Evolutionary conservation across 2,113 vertebrate genomes (phyloP).

Genomic region (Verasper variegatus): DNA sequence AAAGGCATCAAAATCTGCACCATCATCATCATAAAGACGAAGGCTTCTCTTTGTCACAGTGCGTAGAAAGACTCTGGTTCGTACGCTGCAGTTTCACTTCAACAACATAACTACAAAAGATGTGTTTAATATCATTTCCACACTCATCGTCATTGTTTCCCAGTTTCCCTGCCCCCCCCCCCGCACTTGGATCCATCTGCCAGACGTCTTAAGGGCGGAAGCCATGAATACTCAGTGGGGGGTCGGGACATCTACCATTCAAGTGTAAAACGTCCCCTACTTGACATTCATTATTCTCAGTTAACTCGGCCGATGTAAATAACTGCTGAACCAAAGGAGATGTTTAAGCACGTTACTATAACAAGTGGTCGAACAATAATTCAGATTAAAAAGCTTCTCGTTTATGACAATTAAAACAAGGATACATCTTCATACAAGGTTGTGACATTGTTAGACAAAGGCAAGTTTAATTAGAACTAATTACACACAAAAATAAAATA

Average conservation of each 20-base stretch:
- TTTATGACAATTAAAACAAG: background rate
- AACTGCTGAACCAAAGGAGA: no score
- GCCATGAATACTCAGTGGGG: constrained; percentile 8
- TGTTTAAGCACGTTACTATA: background rate
- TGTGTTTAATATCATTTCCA: background rate
- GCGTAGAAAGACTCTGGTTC: no score
- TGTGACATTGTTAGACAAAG: constrained; percentile 80
- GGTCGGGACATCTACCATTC: constrained; percentile 9
- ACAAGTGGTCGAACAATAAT: background rate
- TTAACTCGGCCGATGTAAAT: no score
- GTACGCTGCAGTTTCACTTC: background rate
- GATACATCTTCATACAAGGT: constrained; percentile 54
- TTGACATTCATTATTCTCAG: no score
- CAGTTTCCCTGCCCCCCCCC: no score
- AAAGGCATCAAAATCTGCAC: background rate
- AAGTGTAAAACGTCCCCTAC: constrained; percentile 19
- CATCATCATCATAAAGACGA: background rate
- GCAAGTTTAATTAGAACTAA: constrained; percentile 85
- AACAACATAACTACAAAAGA: background rate
- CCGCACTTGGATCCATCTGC: constrained; percentile 14
- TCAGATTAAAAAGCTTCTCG: background rate
- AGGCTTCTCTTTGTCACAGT: no score
- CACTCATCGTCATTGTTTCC: background rate
- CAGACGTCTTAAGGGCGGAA: constrained; percentile 19
- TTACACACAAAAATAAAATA: constrained; percentile 86